Evolutionary conservation across 2,113 vertebrate genomes (phyloP).

Genomic region (zebrafish (Danio rerio)): GRCz12tu NC_133193.1:28460001-28460500

Average conservation of each 20-base stretch:
- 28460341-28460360: constrained; percentile 5
- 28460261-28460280: neutral
- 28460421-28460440: neutral
- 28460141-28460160: constrained; percentile 19
- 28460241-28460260: constrained; percentile 16
- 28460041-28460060: constrained; percentile 10
- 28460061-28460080: neutral
- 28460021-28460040: neutral
- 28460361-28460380: constrained; percentile 10
- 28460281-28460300: neutral
- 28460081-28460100: neutral
- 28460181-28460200: neutral
- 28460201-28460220: neutral
- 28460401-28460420: constrained; percentile 20
- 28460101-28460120: neutral
- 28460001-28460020: neutral
- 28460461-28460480: constrained; percentile 30
- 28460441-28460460: constrained; percentile 39
- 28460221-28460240: neutral
- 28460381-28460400: neutral
- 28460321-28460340: neutral
- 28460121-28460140: neutral
- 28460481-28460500: constrained; percentile 46
- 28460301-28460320: neutral
- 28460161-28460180: neutral